A percentile compares a stretch with the other conserved stretches of the same genome.
Evolutionary conservation across 2,888 invertebrate genomes (phyloP).

Genomic region (Drosophila paracracens): DNA sequence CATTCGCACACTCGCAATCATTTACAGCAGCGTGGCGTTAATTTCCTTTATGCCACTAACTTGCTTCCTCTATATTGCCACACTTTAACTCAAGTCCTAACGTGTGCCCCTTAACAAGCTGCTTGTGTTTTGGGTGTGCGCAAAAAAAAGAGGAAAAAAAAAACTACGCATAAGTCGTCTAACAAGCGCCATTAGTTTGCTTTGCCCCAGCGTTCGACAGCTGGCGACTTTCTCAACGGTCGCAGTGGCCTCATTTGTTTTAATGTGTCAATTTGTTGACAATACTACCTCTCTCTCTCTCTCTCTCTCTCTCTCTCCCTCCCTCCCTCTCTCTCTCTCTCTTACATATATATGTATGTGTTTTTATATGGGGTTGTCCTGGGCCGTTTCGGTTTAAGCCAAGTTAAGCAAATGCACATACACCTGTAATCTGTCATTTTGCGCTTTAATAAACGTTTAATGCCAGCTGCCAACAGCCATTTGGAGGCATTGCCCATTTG

Average conservation of each 20-base stretch:
- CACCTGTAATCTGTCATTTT: conserved; percentile 76
- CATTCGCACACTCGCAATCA: conserved; percentile 55
- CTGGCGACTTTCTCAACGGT: conserved; percentile 59
- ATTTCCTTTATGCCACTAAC: conserved; percentile 67
- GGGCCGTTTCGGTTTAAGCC: conserved; percentile 1
- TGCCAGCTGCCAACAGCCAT: conserved; percentile 5
- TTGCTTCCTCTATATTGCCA: conserved; percentile 44
- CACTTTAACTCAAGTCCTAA: conserved; percentile 50
- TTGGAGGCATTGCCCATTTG: conserved; percentile 25
- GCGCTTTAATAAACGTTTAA: conserved; percentile 75
- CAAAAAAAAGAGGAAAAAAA: background rate
- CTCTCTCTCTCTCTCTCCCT: background rate
- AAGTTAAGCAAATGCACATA: conserved; percentile 20
- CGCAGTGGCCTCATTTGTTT: conserved; percentile 80
- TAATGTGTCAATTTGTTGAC: conserved; percentile 81
- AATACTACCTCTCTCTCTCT: conserved; percentile 9
- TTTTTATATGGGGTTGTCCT: conserved; percentile 15
- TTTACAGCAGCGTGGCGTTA: conserved; percentile 64
- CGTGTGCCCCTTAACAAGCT: conserved; percentile 12
- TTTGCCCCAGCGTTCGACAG: conserved; percentile 60
- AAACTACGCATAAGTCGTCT: conserved; percentile 68
- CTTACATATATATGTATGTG: background rate
- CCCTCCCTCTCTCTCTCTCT: background rate
- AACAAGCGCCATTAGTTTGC: conserved; percentile 74
- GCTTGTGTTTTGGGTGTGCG: conserved; percentile 5